Conservation (phyloP, 2,113 vertebrate genomes). For the Dolichotis patagonum region DNA sequence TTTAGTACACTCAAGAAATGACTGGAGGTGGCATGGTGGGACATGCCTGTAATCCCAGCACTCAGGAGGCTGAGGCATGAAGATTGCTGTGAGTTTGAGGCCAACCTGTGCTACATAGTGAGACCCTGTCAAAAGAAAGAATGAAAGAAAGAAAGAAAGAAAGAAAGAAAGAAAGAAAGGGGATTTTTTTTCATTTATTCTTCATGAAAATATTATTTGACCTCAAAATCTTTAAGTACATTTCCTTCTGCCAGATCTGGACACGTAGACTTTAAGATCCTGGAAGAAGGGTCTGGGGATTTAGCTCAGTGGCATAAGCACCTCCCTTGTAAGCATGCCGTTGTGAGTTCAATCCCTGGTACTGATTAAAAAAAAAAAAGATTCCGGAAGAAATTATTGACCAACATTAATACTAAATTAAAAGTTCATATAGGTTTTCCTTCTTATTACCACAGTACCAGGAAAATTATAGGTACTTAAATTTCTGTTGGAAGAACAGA, state of each 20-base stretch:
- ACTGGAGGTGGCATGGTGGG: not conserved
- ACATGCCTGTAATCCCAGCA: not conserved
- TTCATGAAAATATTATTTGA: conserved; percentile 20
- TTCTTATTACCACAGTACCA: not conserved
- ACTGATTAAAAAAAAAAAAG: not conserved
- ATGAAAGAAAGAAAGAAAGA: not conserved
- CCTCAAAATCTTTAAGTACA: conserved; percentile 27
- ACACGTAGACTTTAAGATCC: not conserved
- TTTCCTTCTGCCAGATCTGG: not conserved
- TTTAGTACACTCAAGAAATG: conserved; percentile 33
- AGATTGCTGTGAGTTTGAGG: not conserved
- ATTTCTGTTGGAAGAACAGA: not conserved
- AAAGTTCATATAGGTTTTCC: not conserved
- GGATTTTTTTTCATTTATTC: not conserved
- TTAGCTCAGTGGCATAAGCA: too few relatives aligned
- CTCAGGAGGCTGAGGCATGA: not conserved
- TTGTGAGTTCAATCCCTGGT: too few relatives aligned
- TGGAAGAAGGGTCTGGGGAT: not conserved
- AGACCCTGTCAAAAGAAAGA: not conserved
- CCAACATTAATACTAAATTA: not conserved
- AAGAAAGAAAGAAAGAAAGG: not conserved
- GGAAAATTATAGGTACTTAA: not conserved
- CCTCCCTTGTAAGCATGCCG: too few relatives aligned
- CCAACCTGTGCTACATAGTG: not conserved
- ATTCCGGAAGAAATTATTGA: conserved; percentile 8